Conservation (phyloP, 2,797 vertebrate genomes). For the Myotis planiceps region DNA sequence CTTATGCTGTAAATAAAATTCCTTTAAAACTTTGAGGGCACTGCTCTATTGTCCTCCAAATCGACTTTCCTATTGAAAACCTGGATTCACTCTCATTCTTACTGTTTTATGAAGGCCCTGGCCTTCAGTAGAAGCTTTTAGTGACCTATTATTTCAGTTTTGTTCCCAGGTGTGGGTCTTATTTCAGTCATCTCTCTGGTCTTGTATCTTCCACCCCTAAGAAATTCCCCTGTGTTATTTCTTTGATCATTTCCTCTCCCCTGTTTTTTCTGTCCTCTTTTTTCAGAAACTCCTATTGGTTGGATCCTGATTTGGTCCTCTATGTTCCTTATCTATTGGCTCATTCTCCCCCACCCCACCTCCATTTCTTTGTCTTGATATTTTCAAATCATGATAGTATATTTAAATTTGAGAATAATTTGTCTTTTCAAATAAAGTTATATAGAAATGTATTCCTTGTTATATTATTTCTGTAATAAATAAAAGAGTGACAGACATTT, state of each 20-base stretch:
- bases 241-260: background rate
- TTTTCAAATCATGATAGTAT: slow-evolving; percentile 50
- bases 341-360: background rate
- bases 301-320: background rate
- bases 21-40: background rate
- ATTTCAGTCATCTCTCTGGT: background rate
- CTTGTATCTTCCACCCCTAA: background rate
- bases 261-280: background rate
- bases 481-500: slow-evolving; percentile 71
- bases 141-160: background rate
- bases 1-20: slow-evolving; percentile 15
- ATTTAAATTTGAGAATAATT: slow-evolving; percentile 66
- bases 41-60: background rate
- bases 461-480: slow-evolving; percentile 71
- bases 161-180: background rate
- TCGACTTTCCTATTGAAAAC: slow-evolving; percentile 19
- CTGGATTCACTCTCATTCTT: background rate
- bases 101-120: background rate
- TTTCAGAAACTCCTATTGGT: background rate
- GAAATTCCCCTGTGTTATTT: slow-evolving; percentile 9
- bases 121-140: background rate
- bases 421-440: background rate
- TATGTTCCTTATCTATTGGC: background rate
- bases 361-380: slow-evolving; percentile 47
- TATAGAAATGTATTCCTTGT: slow-evolving; percentile 57